Evolutionary conservation across 2,113 vertebrate genomes (phyloP).

Genomic region (Muntiacus muntjak): DNA sequence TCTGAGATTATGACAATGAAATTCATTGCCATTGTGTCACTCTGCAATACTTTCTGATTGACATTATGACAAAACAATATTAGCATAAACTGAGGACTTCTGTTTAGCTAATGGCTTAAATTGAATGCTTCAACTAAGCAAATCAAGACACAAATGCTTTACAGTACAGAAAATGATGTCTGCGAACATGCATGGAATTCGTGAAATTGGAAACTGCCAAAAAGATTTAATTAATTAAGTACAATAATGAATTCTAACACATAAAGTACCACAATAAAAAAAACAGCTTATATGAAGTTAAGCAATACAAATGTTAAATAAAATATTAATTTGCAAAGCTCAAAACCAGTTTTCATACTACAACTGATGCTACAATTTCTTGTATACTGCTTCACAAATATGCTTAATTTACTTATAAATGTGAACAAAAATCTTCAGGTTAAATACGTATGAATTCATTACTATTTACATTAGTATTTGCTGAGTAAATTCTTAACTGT

Average conservation of each 20-base stretch:
- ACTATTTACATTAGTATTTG: slow-evolving; percentile 43
- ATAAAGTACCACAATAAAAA: slow-evolving; percentile 55
- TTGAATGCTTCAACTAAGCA: slow-evolving; percentile 61
- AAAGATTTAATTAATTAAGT: slow-evolving; percentile 68
- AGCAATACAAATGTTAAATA: slow-evolving; percentile 50
- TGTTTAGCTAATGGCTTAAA: slow-evolving; percentile 71
- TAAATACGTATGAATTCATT: slow-evolving; percentile 47
- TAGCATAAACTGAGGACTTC: slow-evolving; percentile 67
- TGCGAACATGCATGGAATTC: slow-evolving; percentile 70
- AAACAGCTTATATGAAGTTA: slow-evolving; percentile 19
- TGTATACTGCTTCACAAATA: slow-evolving; percentile 31
- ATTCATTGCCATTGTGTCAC: slow-evolving; percentile 70
- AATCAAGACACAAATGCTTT: slow-evolving; percentile 63
- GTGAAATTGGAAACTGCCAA: slow-evolving; percentile 66
- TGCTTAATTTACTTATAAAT: slow-evolving; percentile 51
- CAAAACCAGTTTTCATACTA: slow-evolving; percentile 41
- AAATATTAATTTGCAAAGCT: slow-evolving; percentile 57
- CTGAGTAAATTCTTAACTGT: slow-evolving; percentile 31
- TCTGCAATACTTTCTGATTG: slow-evolving; percentile 57
- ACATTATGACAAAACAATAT: slow-evolving; percentile 64
- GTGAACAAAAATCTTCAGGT: slow-evolving; percentile 38
- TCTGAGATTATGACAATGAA: slow-evolving; percentile 64
- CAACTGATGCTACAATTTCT: slow-evolving; percentile 34
- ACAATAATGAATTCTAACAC: slow-evolving; percentile 54
- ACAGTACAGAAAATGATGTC: slow-evolving; percentile 50